phyloP scores from a whole-genome alignment of 2,888 invertebrate species.

The Tetragonula carbonaria region DNA sequence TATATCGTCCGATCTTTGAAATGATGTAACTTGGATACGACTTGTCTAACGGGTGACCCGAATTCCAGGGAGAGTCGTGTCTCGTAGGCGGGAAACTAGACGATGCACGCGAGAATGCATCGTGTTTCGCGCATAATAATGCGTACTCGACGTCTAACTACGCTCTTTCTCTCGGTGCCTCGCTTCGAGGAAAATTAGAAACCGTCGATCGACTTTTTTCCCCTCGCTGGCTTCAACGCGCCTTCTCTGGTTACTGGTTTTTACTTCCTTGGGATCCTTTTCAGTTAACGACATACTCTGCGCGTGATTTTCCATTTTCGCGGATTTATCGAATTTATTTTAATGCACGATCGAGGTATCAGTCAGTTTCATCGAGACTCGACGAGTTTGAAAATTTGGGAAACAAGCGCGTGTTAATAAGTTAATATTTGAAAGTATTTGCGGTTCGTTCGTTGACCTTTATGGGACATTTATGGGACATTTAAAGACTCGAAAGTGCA shows the following conservation, averaged over 20 bases:
- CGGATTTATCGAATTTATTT: not conserved
- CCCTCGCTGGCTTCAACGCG: not conserved
- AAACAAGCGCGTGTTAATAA: not conserved
- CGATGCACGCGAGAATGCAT: slow-evolving; percentile 44
- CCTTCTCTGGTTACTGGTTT: not conserved
- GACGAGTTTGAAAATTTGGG: not conserved
- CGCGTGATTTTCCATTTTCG: not conserved
- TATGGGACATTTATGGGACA: no score
- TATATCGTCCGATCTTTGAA: no score
- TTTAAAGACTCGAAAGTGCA: no score
- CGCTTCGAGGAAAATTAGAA: slow-evolving; percentile 33
- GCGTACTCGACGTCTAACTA: not conserved
- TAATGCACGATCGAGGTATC: not conserved
- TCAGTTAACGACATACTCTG: not conserved
- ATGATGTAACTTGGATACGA: not conserved
- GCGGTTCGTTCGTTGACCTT: not conserved
- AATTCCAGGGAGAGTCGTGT: slow-evolving; percentile 41
- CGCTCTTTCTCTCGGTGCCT: not conserved
- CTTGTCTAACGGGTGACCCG: slow-evolving; percentile 64
- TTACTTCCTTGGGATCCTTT: not conserved
- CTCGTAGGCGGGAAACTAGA: slow-evolving; percentile 31
- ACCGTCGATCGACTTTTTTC: slow-evolving; percentile 24
- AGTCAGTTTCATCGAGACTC: no score
- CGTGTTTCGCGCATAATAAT: slow-evolving; percentile 45
- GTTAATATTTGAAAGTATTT: not conserved